Conservation (phyloP, 2,888 invertebrate species). For the Magallana nippona region DNA sequence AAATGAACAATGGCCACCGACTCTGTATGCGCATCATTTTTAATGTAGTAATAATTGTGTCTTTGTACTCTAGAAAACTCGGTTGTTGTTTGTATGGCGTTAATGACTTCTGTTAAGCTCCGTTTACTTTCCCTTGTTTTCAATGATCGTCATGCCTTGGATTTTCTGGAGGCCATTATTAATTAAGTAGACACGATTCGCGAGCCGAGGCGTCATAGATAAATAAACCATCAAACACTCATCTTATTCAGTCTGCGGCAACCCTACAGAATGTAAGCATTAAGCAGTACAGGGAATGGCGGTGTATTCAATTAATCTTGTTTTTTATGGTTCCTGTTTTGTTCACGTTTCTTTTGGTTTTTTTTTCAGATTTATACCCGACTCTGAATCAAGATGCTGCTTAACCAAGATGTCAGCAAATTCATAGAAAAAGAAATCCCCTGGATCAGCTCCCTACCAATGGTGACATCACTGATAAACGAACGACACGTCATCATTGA, state of each 20-base stretch:
- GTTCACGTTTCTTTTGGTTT: neutral
- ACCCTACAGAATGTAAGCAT: too few relatives aligned
- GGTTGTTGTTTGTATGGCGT: neutral
- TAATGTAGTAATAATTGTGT: too few relatives aligned
- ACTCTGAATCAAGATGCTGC: slow-evolving; percentile 23
- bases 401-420: slow-evolving; percentile 24
- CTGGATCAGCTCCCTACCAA: slow-evolving; percentile 30
- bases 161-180: slow-evolving; percentile 2
- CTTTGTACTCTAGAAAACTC: neutral
- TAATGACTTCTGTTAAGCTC: neutral
- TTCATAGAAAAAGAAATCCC: slow-evolving; percentile 9
- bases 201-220: neutral
- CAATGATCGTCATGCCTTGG: slow-evolving; percentile 9
- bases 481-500: slow-evolving; percentile 55
- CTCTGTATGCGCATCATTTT: too few relatives aligned
- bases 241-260: neutral
- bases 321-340: neutral
- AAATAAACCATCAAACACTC: neutral
- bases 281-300: too few relatives aligned
- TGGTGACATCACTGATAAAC: slow-evolving; percentile 36
- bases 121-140: neutral
- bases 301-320: too few relatives aligned
- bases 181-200: slow-evolving; percentile 4
- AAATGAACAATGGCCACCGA: too few relatives aligned
- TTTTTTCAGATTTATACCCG: neutral